phyloP scores from a whole-genome alignment of 53 echinoderm and acorn worm genomes.

The Holothuria leucospilota region DNA sequence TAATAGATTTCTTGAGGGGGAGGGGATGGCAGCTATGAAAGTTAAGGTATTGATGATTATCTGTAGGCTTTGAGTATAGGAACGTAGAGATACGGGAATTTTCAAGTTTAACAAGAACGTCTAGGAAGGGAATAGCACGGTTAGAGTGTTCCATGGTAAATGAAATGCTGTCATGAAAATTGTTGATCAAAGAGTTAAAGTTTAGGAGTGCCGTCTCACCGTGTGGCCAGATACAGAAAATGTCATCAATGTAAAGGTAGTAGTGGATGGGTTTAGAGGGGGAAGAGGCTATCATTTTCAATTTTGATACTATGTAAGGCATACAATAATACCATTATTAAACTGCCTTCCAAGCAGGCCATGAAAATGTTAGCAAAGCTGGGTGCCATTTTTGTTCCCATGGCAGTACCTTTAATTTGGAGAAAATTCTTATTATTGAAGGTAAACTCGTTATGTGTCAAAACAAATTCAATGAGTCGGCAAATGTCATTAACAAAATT shows the following conservation, averaged over 20 bases:
- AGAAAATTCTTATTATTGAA: constrained; percentile 1
- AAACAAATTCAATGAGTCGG: neutral
- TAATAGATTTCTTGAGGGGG: no score
- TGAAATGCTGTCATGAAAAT: constrained; percentile 16
- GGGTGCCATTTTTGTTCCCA: no score
- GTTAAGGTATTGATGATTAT: no score
- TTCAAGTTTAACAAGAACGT: no score
- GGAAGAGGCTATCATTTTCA: neutral
- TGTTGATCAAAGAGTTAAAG: constrained; percentile 10
- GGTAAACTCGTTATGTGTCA: neutral
- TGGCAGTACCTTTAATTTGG: no score
- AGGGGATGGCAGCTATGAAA: no score
- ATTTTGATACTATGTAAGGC: neutral
- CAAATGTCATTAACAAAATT: neutral
- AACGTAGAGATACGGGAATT: no score
- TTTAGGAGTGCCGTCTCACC: constrained; percentile 2
- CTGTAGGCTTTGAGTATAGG: no score
- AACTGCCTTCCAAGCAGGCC: no score
- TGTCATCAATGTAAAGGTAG: neutral
- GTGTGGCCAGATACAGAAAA: neutral
- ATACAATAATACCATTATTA: no score
- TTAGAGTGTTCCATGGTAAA: constrained; percentile 10
- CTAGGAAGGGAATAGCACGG: neutral
- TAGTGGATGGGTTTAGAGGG: neutral
- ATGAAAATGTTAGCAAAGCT: no score